Evolutionary conservation across 1,140 invertebrate species (phyloP), one percentile per base, ranked within the genome.

Genomic region (Eulimnadia texana): DNA sequence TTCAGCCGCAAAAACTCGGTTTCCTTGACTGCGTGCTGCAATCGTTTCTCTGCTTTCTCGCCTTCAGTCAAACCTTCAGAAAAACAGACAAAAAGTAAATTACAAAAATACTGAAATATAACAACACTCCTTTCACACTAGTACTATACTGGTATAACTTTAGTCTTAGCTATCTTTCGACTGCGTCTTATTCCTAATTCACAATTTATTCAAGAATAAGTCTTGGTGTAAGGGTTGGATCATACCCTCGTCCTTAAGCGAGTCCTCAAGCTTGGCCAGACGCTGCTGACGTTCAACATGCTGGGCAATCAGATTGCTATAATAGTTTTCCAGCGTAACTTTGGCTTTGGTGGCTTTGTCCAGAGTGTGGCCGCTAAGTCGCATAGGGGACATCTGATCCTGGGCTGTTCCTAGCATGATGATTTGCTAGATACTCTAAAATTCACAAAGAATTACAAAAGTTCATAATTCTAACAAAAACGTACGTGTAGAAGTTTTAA

Each of bases 271-370:
- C 72, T 92, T 90, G 27, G 90, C 88, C 70, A 93, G 81, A 72
- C 91, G 84, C 72, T 94, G 93, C 75, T 97, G 93, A 69, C 96
- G 80, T 76, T 99, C 97, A 68, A 93, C 84, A 76, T 97, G 93
- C 73, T 98, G 95, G 69, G 90, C 83, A 72, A 98, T 90, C 69
- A 98, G 83, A 79, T 99, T 98, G 72, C 86, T 93, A 76, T 99
- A 99, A 78, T 98, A 99, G 76, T 98, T 98, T 77, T 99, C 96
- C 70, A 99, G 77, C 57, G 94, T 96, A 22, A 61, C 90, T 79
- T 99, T 98, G 64, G 95, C 93, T 77, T 97, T 97, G 69, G 93
- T 98, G 63, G 95, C 96, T 78, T 99, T 98, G 80, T 99, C 96
- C 70, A 93, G 79, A 66, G 95, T 98, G 76, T 98, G 90, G 67